Conservation (phyloP, 1,140 invertebrate species). For the Diachasmimorpha longicaudata region DNA sequence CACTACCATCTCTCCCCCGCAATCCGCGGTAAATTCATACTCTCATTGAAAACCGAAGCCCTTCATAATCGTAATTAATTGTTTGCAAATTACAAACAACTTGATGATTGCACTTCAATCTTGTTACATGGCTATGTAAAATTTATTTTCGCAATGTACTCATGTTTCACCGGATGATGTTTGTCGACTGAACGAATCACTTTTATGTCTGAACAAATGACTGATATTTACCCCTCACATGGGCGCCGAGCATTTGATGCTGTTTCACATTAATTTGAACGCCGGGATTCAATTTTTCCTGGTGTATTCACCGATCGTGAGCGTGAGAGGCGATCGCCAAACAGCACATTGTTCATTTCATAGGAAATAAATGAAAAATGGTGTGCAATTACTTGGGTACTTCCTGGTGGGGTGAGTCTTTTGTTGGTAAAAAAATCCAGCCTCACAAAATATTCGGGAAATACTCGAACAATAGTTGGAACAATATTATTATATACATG, state of each 20-base stretch:
- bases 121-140: neutral
- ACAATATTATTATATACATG: too few relatives aligned
- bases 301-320: neutral
- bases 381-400: too few relatives aligned
- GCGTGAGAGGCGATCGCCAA: too few relatives aligned
- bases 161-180: neutral
- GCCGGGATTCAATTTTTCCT: neutral
- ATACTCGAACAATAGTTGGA: too few relatives aligned
- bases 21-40: neutral
- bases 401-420: too few relatives aligned
- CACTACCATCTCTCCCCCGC: too few relatives aligned
- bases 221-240: neutral
- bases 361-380: too few relatives aligned
- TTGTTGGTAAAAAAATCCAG: too few relatives aligned
- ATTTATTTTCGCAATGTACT: neutral
- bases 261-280: neutral
- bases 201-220: neutral
- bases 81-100: neutral
- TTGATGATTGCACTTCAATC: neutral
- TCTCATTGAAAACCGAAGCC: neutral
- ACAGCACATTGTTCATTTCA: too few relatives aligned
- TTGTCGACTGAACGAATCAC: neutral
- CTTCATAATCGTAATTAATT: neutral
- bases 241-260: neutral
- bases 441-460: too few relatives aligned